These are phyloP conservation scores for Drosophila gaucha DNA, from an alignment of 2,888 invertebrate species.

Conservation along the genomic window DNA sequence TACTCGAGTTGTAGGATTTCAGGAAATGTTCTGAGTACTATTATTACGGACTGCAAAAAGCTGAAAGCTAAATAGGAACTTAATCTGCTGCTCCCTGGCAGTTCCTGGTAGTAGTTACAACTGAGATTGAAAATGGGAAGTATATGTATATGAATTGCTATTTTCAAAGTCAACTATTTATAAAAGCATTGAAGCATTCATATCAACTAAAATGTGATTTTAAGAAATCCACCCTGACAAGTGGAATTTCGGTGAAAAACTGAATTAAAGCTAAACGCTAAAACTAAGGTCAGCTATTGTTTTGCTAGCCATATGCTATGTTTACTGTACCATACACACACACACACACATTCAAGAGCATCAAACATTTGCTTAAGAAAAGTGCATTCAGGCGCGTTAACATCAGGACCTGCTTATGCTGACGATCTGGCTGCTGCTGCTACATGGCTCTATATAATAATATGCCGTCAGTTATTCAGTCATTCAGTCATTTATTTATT, in stretches of 20 bases:
- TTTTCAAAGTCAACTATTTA: too few relatives aligned
- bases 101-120: too few relatives aligned
- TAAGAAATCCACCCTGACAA: not conserved
- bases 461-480: constrained; percentile 44
- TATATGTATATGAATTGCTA: too few relatives aligned
- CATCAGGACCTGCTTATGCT: constrained; percentile 1
- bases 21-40: too few relatives aligned
- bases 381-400: constrained; percentile 47
- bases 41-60: too few relatives aligned
- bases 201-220: not conserved
- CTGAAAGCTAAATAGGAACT: too few relatives aligned
- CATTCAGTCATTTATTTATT: constrained; percentile 53
- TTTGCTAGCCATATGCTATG: not conserved
- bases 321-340: constrained; percentile 1
- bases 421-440: constrained; percentile 21
- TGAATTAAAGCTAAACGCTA: not conserved
- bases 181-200: too few relatives aligned
- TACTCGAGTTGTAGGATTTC: too few relatives aligned
- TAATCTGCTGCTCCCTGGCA: too few relatives aligned
- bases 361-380: constrained; percentile 45
- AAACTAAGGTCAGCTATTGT: not conserved
- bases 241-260: not conserved
- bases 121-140: too few relatives aligned
- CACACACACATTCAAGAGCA: constrained; percentile 1
- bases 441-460: constrained; percentile 3